Evolutionary conservation across 2,888 invertebrate species (phyloP).

Genomic region (Ferrisia virgata): DNA sequence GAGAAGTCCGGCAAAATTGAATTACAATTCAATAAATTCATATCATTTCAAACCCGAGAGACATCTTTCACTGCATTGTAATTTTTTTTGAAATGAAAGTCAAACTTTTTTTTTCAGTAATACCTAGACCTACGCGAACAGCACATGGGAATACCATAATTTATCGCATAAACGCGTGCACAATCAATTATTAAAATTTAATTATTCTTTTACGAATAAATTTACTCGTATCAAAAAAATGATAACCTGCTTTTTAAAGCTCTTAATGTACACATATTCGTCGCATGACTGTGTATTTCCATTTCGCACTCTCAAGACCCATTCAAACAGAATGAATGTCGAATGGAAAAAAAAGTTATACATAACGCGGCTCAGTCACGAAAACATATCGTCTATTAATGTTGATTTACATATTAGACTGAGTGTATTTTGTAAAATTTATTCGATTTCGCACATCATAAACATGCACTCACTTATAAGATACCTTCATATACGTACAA

Average conservation of each 20-base stretch:
- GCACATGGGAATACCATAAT: neutral
- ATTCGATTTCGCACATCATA: neutral
- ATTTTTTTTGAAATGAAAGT: too few relatives aligned
- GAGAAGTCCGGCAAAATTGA: too few relatives aligned
- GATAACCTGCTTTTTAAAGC: neutral
- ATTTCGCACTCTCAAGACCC: neutral
- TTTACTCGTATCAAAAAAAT: neutral
- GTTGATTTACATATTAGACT: neutral
- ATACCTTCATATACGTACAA: neutral
- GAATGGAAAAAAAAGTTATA: neutral
- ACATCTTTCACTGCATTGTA: too few relatives aligned
- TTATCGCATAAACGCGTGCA: neutral
- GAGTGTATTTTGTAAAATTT: neutral
- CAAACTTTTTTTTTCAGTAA: too few relatives aligned
- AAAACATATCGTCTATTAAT: neutral
- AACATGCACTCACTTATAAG: too few relatives aligned
- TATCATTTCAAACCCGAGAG: too few relatives aligned
- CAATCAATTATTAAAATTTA: neutral
- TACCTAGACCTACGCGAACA: too few relatives aligned
- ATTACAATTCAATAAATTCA: too few relatives aligned
- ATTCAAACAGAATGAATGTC: neutral
- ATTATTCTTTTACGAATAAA: neutral
- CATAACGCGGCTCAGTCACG: neutral
- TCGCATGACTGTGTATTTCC: neutral
- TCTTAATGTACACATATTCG: neutral